Conservation (phyloP, 2,797 vertebrate species). For the Threskiornis aethiopicus region DNA sequence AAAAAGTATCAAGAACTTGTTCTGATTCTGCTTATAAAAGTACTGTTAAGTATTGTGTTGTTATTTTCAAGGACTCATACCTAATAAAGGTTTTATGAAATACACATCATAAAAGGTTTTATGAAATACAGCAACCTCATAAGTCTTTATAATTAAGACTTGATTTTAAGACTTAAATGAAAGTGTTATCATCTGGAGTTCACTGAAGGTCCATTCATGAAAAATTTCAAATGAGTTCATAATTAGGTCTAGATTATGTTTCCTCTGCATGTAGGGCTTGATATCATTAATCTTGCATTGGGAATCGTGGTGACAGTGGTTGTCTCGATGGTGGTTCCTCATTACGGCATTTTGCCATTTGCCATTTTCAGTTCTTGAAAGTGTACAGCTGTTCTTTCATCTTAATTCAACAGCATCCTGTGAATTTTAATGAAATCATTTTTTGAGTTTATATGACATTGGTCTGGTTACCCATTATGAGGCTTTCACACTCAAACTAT, state of each 20-base stretch:
- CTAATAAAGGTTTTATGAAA: not conserved
- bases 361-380: not conserved
- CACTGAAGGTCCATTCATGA: not conserved
- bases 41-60: not conserved
- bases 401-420: not conserved
- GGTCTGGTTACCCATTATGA: not conserved
- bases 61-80: not conserved
- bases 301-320: not conserved
- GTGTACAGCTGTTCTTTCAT: not conserved
- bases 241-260: not conserved
- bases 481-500: not conserved
- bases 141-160: not conserved
- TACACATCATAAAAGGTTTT: not conserved
- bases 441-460: not conserved
- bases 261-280: not conserved
- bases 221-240: not conserved
- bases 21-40: not conserved
- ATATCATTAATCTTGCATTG: not conserved
- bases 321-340: not conserved
- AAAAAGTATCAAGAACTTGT: not conserved
- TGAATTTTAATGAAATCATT: constrained; percentile 28
- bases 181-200: not conserved
- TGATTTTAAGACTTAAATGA: not conserved
- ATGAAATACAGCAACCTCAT: not conserved
- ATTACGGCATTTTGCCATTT: not conserved